phyloP scores from a whole-genome alignment of 2,113 vertebrate species.

The Atrichornis clamosus region DNA sequence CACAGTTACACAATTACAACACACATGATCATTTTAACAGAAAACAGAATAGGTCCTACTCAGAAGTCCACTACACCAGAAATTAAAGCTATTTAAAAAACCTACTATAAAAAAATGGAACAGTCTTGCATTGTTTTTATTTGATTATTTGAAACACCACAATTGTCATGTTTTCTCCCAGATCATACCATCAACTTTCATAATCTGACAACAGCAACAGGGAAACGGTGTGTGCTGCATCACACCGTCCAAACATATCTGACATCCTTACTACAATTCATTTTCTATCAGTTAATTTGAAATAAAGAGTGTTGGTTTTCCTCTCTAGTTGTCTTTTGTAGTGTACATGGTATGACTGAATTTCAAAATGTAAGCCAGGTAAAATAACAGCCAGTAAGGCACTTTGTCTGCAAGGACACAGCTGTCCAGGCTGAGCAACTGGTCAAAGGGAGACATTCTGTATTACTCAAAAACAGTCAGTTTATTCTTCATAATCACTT shows the following conservation, averaged over 20 bases:
- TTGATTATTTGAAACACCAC: background rate
- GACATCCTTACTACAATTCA: background rate
- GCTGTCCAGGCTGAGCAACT: conserved; percentile 35
- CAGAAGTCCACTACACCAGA: background rate
- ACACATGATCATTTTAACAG: accelerated
- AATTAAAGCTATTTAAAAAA: background rate
- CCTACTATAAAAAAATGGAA: background rate
- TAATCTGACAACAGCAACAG: background rate
- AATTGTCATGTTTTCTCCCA: background rate
- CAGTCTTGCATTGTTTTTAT: background rate
- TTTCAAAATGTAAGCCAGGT: conserved; percentile 39
- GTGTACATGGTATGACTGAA: conserved; percentile 28
- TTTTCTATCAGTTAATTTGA: background rate
- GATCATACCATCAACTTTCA: background rate
- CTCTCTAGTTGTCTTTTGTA: background rate
- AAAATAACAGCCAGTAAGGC: conserved; percentile 74
- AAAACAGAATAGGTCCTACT: background rate
- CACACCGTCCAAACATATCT: background rate
- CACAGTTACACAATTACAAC: background rate
- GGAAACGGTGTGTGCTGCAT: background rate
- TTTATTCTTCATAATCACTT: background rate
- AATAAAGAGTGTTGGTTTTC: background rate
- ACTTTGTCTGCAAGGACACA: conserved; percentile 67
- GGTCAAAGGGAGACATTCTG: conserved; percentile 12
- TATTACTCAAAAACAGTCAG: background rate